phyloP scores from a whole-genome alignment of 2,797 vertebrate genomes.

The Scolopax bukidnonensis region DNA sequence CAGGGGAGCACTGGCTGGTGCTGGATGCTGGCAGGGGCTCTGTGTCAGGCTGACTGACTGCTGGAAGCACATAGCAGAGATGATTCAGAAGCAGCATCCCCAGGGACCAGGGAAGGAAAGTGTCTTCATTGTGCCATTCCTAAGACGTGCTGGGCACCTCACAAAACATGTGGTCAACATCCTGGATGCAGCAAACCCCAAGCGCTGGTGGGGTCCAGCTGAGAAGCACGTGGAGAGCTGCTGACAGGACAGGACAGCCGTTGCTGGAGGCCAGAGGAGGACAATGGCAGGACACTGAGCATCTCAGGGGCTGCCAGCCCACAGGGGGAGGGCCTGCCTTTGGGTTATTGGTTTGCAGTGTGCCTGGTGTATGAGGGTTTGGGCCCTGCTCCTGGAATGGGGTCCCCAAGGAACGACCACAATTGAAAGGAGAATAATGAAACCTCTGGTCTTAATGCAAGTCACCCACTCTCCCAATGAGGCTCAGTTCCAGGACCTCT shows the following conservation, averaged over 20 bases:
- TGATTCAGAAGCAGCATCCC: neutral
- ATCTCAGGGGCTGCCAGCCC: constrained; percentile 1
- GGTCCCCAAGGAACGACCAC: neutral
- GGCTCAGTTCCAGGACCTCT: constrained; percentile 51
- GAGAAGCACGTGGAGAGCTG: constrained; percentile 38
- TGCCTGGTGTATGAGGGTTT: constrained; percentile 21
- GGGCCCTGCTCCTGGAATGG: constrained; percentile 19
- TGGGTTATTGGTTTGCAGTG: neutral
- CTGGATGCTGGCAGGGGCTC: neutral
- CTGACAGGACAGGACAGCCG: neutral
- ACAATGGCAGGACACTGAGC: constrained; percentile 38
- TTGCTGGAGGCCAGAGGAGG: constrained; percentile 22
- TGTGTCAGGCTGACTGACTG: neutral
- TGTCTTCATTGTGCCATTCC: constrained; percentile 23
- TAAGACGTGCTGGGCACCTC: constrained; percentile 17
- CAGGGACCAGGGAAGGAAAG: neutral
- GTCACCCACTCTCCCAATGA: neutral
- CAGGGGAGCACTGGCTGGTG: neutral
- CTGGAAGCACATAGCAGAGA: neutral
- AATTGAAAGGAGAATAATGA: constrained; percentile 58
- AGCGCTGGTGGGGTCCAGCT: neutral
- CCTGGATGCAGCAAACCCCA: neutral
- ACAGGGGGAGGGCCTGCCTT: neutral
- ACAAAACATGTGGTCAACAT: constrained; percentile 30
- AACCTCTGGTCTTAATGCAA: constrained; percentile 31